Evolutionary conservation across 2,888 invertebrate species (phyloP).

Genomic region (Himalopsyche tibetana): DNA sequence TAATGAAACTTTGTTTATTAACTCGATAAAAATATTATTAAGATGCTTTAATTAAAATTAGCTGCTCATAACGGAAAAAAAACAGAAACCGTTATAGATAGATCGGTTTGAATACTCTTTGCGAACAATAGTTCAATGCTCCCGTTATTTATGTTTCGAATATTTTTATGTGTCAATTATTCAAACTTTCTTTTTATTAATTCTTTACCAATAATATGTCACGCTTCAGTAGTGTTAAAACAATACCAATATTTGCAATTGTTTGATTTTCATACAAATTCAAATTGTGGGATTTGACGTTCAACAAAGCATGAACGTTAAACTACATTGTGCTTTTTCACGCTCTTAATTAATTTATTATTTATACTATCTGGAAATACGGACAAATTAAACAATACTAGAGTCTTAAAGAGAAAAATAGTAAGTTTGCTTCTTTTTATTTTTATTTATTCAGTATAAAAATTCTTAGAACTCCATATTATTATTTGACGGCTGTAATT

Average conservation of each 20-base stretch:
- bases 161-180: conserved; percentile 39
- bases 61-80: background rate
- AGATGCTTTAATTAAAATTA: conserved; percentile 32
- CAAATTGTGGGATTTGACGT: conserved; percentile 13
- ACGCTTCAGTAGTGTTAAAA: conserved; percentile 30
- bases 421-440: too few relatives aligned
- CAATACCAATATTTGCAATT: conserved; percentile 37
- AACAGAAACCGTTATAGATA: background rate
- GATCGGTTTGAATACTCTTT: background rate
- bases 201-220: conserved; percentile 8
- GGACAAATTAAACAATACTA: conserved; percentile 26
- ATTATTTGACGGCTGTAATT: too few relatives aligned
- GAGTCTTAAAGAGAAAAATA: background rate
- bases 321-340: conserved; percentile 33
- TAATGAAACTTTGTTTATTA: background rate
- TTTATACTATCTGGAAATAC: conserved; percentile 21
- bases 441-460: too few relatives aligned
- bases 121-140: conserved; percentile 19
- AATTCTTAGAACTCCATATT: too few relatives aligned
- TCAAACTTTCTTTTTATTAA: conserved; percentile 42
- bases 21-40: conserved; percentile 25
- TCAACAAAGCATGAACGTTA: conserved; percentile 37
- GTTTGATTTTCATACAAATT: conserved; percentile 18
- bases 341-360: conserved; percentile 25
- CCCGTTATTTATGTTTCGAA: conserved; percentile 28